phyloP scores from a whole-genome alignment of 2,888 invertebrate species.

The Chorisops tibialis region DNA sequence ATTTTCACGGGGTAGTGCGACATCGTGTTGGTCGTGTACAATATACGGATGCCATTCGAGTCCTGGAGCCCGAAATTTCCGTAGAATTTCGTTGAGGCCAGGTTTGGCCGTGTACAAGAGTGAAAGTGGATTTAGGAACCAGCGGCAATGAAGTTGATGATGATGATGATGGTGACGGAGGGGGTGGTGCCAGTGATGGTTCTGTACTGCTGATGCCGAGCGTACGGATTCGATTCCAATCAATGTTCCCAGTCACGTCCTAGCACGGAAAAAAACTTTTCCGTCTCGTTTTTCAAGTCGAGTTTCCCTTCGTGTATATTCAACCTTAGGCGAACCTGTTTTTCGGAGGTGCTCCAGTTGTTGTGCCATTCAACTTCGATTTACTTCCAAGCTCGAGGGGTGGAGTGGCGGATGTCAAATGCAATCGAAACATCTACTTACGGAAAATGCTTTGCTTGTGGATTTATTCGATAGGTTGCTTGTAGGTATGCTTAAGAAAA shows the following conservation, averaged over 20 bases:
- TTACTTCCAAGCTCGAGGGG: slow-evolving; percentile 15
- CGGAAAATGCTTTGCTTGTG: slow-evolving; percentile 7
- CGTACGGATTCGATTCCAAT: slow-evolving; percentile 26
- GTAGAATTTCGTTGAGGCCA: neutral
- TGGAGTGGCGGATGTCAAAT: slow-evolving; percentile 18
- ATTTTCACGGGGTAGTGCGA: slow-evolving; percentile 25
- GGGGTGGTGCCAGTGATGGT: neutral
- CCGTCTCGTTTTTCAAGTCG: slow-evolving; percentile 15
- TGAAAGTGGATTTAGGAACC: neutral
- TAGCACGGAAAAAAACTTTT: slow-evolving; percentile 19
- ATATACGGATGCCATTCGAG: neutral
- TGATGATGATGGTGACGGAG: slow-evolving; percentile 16
- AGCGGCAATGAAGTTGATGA: neutral
- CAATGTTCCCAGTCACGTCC: slow-evolving; percentile 32
- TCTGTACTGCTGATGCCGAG: neutral
- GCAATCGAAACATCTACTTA: slow-evolving; percentile 26
- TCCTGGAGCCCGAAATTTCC: slow-evolving; percentile 7
- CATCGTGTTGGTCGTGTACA: slow-evolving; percentile 23
- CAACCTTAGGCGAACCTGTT: neutral
- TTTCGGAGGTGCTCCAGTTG: slow-evolving; percentile 18
- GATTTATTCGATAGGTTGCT: neutral
- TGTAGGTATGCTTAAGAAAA: no score
- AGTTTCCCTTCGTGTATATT: neutral
- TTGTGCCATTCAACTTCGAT: slow-evolving; percentile 24
- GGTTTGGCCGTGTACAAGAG: neutral